Evolutionary conservation across 2,113 vertebrate species (phyloP), one percentile per base, ranked within the genome.

Genomic region (Furnarius figulus): DNA sequence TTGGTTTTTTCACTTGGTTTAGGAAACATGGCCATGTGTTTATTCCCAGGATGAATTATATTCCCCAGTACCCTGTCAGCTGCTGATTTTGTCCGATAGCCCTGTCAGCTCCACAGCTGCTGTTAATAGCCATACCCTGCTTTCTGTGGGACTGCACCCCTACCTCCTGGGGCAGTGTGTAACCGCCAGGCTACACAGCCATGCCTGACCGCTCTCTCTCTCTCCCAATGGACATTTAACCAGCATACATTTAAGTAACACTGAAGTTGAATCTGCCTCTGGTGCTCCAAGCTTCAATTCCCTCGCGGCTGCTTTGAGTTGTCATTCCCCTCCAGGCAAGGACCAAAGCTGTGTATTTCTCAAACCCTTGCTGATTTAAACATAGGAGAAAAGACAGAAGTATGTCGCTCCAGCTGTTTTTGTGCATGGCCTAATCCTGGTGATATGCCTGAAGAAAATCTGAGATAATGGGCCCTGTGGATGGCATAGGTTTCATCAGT

Each of bases 31-130:
- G 46, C 33, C 72, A 52, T 86, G 83, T 77, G 63, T 76, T 88
- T 94, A 71, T 95, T 95, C 72, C 72, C 88, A 89, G 68, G 42
- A 50, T 74, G 46, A 83, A 94, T 89, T 90, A 63, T 81, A 76
- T 74, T 93, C 59, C 59, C 59, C 68, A 77, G 55, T 42, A 50
- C 85, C 46, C 88, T 90, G 76, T 92, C 83, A 90, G 75, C 72
- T 95, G 83, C 75, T 94, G 85, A 59, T 82, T 46, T 42, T 21
- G 13, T 80, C 68, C 0, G 14, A 90, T 73, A 95, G 75, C 74
- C 42, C 79, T 67, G 79, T 92, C 92, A 90, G 86, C 83, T 84
- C 85, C 88, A 50, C 73, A 92, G 83, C 88, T 94, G 86, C 90
- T 86, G 46, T 83, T 93, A 90, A 90, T 58, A 94, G 75, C 61